Evolutionary conservation across 53 echinoderm and acorn worm genomes (phyloP), one percentile per base, ranked within the genome.

Genomic region (Luidia sarsii): DNA sequence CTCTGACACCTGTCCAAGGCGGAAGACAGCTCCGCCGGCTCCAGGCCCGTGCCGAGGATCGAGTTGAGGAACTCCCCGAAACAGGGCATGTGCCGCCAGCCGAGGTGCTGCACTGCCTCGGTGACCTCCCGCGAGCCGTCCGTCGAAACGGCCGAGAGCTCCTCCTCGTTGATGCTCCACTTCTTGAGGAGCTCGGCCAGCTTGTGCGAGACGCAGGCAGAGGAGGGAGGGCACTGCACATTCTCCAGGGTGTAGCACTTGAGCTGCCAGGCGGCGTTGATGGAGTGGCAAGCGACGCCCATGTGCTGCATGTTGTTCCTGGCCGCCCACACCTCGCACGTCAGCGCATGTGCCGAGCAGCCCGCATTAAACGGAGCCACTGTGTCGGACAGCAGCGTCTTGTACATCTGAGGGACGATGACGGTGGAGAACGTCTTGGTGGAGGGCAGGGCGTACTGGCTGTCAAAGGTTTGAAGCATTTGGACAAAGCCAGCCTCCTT

Each of bases 21-120:
- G 11, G 79, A 63, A 22, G 61, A 22, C 1, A 79, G 32, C 27
- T 11, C 7, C 10, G 15, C 7, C 2, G 50, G n/a, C 5, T 49
- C 65, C 3, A 80, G 49, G 7, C 50, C 80, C 1, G 64, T 53
- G 10, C 27, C 65, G 1, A 80, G 65, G 1, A 80, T 36, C 52
- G 52, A 33, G 50, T 80, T 80, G 0, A 80, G 65, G 35, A 11
- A 50, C 16, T 65, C 65, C 9, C 80, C 80, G 36, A 80, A 80
- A 20, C 80, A 80, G 38, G 49, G 64, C 31, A 65, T 22, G 28
- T 65, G 50, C 7, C 34, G 13, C 50, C 50, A 51, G 3, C 32
- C 80, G 11, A 80, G 19, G 14, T 80, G 65, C 2, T 23, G 21
- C 13, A 65, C 34, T 2, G 80, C 48, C 23, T 65, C 65, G 2